Base-by-base conservation (phyloP, 2,797 vertebrate species). In the Rousettus madagascariensis region DNA sequence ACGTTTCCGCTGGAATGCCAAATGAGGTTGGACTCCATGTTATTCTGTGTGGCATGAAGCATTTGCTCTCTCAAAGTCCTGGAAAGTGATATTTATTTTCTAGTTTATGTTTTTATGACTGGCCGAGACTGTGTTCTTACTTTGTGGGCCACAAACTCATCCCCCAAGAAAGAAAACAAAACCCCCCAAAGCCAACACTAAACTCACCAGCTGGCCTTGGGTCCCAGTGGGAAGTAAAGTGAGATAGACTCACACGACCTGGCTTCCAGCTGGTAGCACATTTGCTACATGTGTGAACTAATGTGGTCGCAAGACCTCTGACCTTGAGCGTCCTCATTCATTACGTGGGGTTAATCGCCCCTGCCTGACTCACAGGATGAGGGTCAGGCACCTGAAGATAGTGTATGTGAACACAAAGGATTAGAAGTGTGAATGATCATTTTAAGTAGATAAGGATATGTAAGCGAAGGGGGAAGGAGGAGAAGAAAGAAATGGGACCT, bases 131-230 rank as follows among this genome's bases (percentile, higher is more conserved):
- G 3, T 33, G 38, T 65, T 75, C 68, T 83, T 69, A 86, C 30
- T 92, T 91, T 68, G 43, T 49, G 55, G 10, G 38, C 86, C 86
- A 88, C 95, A 96, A 80, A 41, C 53, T 93, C 93, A 89, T 38
- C 13, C 8, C 36, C 69, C 22, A 53, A 86, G 84, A 92, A 95
- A 86, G 63, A 91, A 91, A 95, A 86, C 79, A 94, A 69, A 90
- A 83, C 16, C 24, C 30, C 61, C 79, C 65, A 88, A 95, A 28
- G 8, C 74, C 61, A 55, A 26, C 91, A 24, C 80, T 33, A 59
- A 61, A 24, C 36, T 91, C 79, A 65, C 59, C 91, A 53, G 83
- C 68, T 95, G 96, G 53, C 78, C 49, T 59, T 12, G 19, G 6
- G 28, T 53, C 68, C 68, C 36, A 11, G n/a, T 17, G 12, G 94